Percentiles rank a stretch among this genome's conserved stretches.
These are phyloP conservation scores for Cantharis lateralis DNA, from an alignment of 2,888 invertebrate species.

Conservation along the genomic window DNA sequence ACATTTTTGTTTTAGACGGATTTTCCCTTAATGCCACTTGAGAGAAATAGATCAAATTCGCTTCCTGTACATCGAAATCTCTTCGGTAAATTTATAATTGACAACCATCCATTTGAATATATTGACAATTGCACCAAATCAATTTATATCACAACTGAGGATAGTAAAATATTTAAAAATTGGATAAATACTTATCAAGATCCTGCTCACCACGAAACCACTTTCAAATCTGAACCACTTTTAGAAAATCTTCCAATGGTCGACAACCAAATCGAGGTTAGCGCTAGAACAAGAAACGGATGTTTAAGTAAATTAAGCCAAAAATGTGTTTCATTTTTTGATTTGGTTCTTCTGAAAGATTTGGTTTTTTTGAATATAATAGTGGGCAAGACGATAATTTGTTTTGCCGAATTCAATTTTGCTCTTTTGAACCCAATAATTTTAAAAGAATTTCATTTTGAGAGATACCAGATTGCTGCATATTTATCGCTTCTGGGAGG, in stretches of 20 bases:
- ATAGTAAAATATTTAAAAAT: neutral
- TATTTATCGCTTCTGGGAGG: conserved; percentile 72
- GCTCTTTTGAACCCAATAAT: conserved; percentile 75
- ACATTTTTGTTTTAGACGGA: neutral
- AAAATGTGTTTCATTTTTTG: conserved; percentile 69
- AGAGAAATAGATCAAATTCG: neutral
- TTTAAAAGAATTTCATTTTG: conserved; percentile 63
- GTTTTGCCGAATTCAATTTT: conserved; percentile 74
- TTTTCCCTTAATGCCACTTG: neutral
- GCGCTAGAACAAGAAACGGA: conserved; percentile 55
- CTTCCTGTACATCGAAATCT: neutral
- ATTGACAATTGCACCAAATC: neutral
- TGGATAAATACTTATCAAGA: neutral
- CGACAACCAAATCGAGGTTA: no score
- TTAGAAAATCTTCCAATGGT: no score
- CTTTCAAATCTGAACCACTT: neutral
- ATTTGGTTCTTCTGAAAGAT: conserved; percentile 71
- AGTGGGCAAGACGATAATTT: conserved; percentile 71
- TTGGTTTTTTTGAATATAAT: conserved; percentile 71
- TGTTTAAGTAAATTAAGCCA: conserved; percentile 71
- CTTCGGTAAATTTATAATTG: neutral
- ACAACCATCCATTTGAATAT: neutral
- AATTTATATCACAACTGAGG: neutral
- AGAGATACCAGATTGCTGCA: conserved; percentile 62
- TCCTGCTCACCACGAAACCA: neutral